Conservation (phyloP, 2,797 vertebrate genomes). For the Gymnothorax reevesii region DNA sequence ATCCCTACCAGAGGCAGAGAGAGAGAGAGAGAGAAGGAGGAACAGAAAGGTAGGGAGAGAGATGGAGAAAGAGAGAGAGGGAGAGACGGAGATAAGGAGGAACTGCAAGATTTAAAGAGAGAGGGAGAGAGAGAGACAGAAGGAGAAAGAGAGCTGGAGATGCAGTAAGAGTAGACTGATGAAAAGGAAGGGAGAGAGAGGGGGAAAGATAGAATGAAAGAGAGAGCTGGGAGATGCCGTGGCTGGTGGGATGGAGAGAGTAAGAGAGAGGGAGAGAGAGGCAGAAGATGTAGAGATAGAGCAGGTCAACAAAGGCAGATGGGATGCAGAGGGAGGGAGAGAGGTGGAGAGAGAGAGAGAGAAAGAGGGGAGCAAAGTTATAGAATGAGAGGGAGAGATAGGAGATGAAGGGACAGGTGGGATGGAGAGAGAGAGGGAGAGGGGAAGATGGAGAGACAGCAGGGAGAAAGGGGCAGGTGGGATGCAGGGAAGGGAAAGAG, state of each 20-base stretch:
- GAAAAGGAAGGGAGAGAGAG: background rate
- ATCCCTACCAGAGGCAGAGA: constrained; percentile 49
- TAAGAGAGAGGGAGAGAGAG: constrained; percentile 21
- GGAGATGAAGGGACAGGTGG: background rate
- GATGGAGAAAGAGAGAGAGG: background rate
- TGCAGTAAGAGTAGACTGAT: too few species aligned
- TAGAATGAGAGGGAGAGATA: constrained; percentile 15
- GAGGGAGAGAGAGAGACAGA: background rate
- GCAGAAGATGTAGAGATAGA: too few species aligned
- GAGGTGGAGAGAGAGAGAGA: constrained; percentile 45
- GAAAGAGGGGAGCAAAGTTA: constrained; percentile 32
- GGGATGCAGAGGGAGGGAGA: constrained; percentile 26
- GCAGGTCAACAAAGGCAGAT: too few species aligned
- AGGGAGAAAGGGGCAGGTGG: background rate
- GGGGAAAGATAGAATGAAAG: constrained; percentile 14
- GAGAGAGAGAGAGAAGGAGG: constrained; percentile 27
- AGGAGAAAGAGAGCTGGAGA: background rate
- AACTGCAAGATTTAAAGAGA: background rate
- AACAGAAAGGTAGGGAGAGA: background rate
- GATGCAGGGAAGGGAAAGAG: background rate
- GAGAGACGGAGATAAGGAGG: constrained; percentile 5
- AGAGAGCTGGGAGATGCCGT: constrained; percentile 30
- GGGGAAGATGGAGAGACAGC: background rate
- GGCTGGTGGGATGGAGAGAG: constrained; percentile 22
- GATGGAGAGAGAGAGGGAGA: background rate